Base-by-base conservation (phyloP, 2,888 invertebrate species). In the Thelaira solivaga region DNA sequence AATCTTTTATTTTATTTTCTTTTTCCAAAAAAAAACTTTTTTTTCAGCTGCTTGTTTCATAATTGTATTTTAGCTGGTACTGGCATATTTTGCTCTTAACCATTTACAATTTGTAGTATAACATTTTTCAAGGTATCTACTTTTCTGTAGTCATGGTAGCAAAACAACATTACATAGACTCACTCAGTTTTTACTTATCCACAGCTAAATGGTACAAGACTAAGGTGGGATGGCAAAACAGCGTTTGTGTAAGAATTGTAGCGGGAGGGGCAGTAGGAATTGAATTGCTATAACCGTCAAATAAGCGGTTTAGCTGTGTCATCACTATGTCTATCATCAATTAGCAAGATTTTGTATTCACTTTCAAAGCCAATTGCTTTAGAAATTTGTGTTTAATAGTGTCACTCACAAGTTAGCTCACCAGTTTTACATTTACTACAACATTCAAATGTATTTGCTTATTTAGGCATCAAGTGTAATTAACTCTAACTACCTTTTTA, bases 261-360 rank as follows among this genome's bases (percentile, higher is more conserved):
- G 1, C 20, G 22, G 22, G 31, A 36, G 20, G 16, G 22, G 26
- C 2, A 24, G 47, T 13, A 1, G 57, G 57, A 8, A 24, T 49
- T 22, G 34, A 24, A 36, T 10, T 26, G 22, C 31, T 39, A 47
- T 53, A n/a, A 39, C 13, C 18, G 18, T 59, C 49, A 59, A 47
- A 39, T 29, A 11, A 41, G 45, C 51, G 47, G 57, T 59, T 57
- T 22, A 43, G 49, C 39, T 39, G 39, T 39, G 64, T 72, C 82
- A 83, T 82, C 83, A 82, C 81, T 85, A 84, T 85, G 84, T 83
- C 85, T 86, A 86, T 86, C 86, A 87, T 86, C 86, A 87, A 87
- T 87, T 86, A 86, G 85, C 83, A 85, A 86, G 86, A 87, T 87
- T 71, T 86, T 86, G 85, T 85, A 84, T 43, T 83, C 83, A 86